A percentile compares a stretch with the other conserved stretches of the same genome.
phyloP scores from a whole-genome alignment of 2,888 invertebrate species.

The Polydrusus pterygomalis region DNA sequence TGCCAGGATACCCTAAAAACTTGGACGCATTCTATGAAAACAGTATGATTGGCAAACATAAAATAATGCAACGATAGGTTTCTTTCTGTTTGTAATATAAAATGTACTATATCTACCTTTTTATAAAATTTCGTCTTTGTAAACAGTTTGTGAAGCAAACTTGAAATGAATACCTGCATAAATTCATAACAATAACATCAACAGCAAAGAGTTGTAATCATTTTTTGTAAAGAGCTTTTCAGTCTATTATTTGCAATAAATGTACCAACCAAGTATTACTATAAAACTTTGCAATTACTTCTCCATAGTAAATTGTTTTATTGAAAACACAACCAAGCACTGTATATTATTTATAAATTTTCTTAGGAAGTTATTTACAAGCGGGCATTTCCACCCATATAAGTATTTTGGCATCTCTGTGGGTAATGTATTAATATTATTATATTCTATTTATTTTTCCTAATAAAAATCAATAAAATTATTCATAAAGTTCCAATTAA shows the following conservation, averaged over 20 bases:
- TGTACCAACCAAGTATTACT: constrained; percentile 16
- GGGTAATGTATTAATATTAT: too few relatives aligned
- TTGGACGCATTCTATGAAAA: too few relatives aligned
- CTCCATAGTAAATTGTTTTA: constrained; percentile 30
- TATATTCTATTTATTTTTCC: too few relatives aligned
- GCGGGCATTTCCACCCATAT: constrained; percentile 26
- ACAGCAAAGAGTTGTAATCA: too few relatives aligned
- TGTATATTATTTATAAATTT: constrained; percentile 25
- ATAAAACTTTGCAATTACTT: constrained; percentile 40
- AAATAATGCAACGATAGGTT: too few relatives aligned
- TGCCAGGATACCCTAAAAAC: too few relatives aligned
- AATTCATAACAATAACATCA: constrained; percentile 10
- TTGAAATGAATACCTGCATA: not conserved
- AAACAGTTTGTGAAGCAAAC: not conserved
- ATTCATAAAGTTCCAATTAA: too few relatives aligned
- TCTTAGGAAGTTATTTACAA: constrained; percentile 39
- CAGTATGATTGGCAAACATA: too few relatives aligned
- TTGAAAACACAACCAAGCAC: constrained; percentile 24
- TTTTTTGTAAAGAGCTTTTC: not conserved
- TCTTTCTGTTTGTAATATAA: too few relatives aligned
- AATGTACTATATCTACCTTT: too few relatives aligned
- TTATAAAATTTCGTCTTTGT: not conserved
- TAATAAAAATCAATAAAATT: too few relatives aligned
- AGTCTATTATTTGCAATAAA: not conserved
- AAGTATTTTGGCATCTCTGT: too few relatives aligned